Base-by-base conservation (phyloP, 1,140 invertebrate species). In the Philotrypesis tridentata region DNA sequence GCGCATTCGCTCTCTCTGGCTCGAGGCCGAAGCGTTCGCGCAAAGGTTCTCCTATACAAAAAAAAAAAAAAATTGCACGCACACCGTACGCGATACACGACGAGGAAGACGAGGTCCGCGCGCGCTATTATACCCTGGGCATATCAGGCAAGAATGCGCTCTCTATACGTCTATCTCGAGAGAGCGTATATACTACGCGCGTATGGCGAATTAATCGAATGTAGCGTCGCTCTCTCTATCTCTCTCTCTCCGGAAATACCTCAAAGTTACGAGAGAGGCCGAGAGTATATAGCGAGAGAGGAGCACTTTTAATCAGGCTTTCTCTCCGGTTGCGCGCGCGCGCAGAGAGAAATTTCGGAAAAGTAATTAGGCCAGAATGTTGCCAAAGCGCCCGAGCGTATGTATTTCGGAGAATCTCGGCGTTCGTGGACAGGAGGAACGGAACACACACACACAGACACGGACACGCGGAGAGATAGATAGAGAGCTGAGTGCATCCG, bases 251-350 rank as follows among this genome's bases (percentile, higher is more conserved):
- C 23, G 21, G 21, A 37, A 33, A 40, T 71, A 71, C 33, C 31
- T 71, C 68, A 65, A 65, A 65, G 61, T 65, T 65, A 29, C 61
- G n/a, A n/a, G n/a, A n/a, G n/a, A n/a, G n/a, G n/a, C n/a, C n/a
- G n/a, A n/a, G n/a, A n/a, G n/a, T n/a, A n/a, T n/a, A n/a, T n/a
- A 14, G 61, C 23, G 21, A 17, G 61, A 27, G 61, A 65, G 61
- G n/a, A 65, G 61, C 61, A 65, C 61, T 65, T 65, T 65, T 65
- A 65, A 65, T 65, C 61, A 65, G 61, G 11, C 37, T 1, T 9
- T 21, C 67, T 68, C 29, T 68, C 33, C n/a, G n/a, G n/a, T n/a
- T n/a, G 5, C 68, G 23, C 23, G 25, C 25, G 25, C 23, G 27
- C 25, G 27, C 25, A 65, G 17, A 27, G 61, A 23, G 60, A 27